Percentiles rank a stretch among this genome's conserved stretches.
phyloP scores from a whole-genome alignment of 2,888 invertebrate genomes.

The Protonemura montana region DNA sequence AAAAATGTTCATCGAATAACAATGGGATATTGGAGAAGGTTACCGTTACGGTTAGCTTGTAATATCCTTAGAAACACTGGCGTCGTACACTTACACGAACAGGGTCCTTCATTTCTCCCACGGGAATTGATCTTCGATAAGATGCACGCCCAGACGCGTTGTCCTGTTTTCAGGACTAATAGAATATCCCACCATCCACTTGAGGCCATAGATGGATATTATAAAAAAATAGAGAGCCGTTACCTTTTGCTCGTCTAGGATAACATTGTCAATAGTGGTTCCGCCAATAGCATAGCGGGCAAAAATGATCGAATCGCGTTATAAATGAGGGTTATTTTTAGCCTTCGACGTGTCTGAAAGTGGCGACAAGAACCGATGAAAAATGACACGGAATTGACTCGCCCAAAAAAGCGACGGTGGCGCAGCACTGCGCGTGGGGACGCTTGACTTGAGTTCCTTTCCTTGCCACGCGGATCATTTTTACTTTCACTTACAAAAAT shows the following conservation, averaged over 20 bases:
- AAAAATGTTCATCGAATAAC: background rate
- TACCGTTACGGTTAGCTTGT: background rate
- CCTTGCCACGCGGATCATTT: background rate
- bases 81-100: background rate
- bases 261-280: constrained; percentile 31
- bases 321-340: constrained; percentile 15
- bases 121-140: constrained; percentile 14
- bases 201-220: background rate
- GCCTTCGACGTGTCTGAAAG: background rate
- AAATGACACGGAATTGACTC: background rate
- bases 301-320: background rate
- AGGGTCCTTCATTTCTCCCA: background rate
- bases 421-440: too few species aligned
- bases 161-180: constrained; percentile 19
- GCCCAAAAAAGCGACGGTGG: background rate
- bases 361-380: background rate
- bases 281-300: background rate
- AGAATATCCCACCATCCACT: constrained; percentile 16
- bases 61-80: background rate
- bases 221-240: constrained; percentile 10
- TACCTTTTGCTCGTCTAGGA: constrained; percentile 4
- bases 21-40: background rate
- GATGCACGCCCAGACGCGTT: constrained; percentile 10
- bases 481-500: background rate
- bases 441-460: background rate